phyloP scores from a whole-genome alignment of 2,113 vertebrate species.

The Oreochromis aureus region DNA sequence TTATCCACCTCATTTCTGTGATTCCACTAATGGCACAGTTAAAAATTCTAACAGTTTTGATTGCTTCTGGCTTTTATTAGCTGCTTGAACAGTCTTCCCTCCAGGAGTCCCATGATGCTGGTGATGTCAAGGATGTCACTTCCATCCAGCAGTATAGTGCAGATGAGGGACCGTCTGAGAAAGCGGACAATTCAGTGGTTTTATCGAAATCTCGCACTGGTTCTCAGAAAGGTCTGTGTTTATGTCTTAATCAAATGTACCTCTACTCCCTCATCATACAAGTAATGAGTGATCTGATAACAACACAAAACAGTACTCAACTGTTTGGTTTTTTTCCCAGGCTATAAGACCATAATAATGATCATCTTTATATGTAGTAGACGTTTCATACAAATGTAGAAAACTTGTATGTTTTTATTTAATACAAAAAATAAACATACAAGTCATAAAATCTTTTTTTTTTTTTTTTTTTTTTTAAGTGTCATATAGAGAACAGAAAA shows the following conservation, averaged over 20 bases:
- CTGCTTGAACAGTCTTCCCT: conserved; percentile 42
- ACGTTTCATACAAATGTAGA: not conserved
- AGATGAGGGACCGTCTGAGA: not conserved
- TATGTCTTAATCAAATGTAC: not conserved
- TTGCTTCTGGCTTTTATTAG: conserved; percentile 8
- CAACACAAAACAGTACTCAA: not conserved
- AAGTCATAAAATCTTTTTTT: not conserved
- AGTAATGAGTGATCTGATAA: not conserved
- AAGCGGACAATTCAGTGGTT: not conserved
- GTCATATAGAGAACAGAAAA: not conserved
- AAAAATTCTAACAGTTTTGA: not conserved
- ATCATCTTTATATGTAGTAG: not conserved
- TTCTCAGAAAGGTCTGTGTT: conserved; percentile 46
- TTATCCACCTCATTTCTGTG: not conserved
- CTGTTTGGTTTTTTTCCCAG: not conserved
- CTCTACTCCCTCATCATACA: not conserved
- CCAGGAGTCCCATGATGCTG: conserved; percentile 28
- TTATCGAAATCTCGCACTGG: conserved; percentile 4
- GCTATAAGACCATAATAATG: not conserved
- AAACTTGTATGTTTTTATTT: not conserved
- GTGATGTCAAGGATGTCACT: conserved; percentile 23
- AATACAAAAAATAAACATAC: not conserved
- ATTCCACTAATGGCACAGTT: accelerated
- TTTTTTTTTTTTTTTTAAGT: too few relatives aligned
- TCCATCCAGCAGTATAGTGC: not conserved